A percentile compares a stretch with the other conserved stretches of the same genome.
Conservation (phyloP, 2,888 invertebrate species). For the Stramonita haemastoma region DNA sequence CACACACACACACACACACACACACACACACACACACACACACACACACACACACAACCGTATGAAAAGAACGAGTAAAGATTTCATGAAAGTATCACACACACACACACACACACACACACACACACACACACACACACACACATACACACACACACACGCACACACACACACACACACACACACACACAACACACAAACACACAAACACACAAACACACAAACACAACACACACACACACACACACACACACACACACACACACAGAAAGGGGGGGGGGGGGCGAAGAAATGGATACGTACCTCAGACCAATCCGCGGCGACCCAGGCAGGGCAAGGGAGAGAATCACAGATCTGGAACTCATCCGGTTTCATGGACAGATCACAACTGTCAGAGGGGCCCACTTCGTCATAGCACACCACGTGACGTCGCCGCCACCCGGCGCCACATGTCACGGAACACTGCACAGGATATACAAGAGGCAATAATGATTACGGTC, state of each 20-base stretch:
- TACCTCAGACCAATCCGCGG: conserved; percentile 73
- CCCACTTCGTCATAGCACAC: conserved; percentile 72
- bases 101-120: not conserved
- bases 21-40: too few species aligned
- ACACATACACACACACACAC: not conserved
- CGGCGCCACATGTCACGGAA: conserved; percentile 81
- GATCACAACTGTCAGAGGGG: conserved; percentile 61
- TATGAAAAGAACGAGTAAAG: too few species aligned
- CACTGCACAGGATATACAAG: conserved; percentile 73
- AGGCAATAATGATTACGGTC: not conserved
- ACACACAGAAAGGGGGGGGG: too few species aligned
- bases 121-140: not conserved
- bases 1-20: too few species aligned
- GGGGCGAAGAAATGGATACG: too few species aligned
- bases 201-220: too few species aligned
- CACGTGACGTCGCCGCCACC: conserved; percentile 83
- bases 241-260: too few species aligned
- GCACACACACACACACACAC: not conserved
- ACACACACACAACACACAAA: not conserved
- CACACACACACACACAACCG: too few species aligned
- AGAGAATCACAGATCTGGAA: conserved; percentile 67
- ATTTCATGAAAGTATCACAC: not conserved
- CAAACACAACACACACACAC: too few species aligned
- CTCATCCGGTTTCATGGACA: conserved; percentile 60
- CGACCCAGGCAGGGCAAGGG: conserved; percentile 71